A percentile compares a stretch with the other conserved stretches of the same genome.
Evolutionary conservation across 2,797 vertebrate species (phyloP).

Genomic region (Anguilla anguilla): DNA sequence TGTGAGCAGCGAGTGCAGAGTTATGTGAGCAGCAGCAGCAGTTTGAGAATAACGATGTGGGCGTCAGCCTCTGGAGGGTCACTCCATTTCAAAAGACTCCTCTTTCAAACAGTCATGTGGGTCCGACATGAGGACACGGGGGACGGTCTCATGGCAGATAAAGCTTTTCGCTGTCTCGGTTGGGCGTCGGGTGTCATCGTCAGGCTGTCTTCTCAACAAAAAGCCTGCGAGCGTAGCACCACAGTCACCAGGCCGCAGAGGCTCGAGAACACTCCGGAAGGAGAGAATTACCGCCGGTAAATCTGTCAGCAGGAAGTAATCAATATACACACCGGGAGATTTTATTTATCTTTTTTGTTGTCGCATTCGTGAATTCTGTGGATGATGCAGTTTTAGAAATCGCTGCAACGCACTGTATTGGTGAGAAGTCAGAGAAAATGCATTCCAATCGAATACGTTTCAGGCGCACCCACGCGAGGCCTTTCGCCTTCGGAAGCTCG

Average conservation of each 20-base stretch:
- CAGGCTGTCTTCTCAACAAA: not conserved
- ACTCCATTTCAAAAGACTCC: too few species aligned
- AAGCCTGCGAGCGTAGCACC: not conserved
- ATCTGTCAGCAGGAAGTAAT: not conserved
- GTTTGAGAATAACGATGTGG: too few species aligned
- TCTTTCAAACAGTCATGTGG: not conserved
- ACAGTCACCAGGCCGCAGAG: too few species aligned
- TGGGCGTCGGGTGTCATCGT: too few species aligned
- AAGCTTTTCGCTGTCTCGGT: not conserved
- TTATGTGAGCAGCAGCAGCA: too few species aligned
- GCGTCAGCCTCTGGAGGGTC: too few species aligned
- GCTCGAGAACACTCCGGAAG: not conserved
- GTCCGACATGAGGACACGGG: not conserved
- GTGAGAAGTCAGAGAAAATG: not conserved
- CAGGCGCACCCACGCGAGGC: too few species aligned
- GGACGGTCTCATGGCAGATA: too few species aligned
- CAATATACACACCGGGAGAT: not conserved
- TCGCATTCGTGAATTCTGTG: not conserved
- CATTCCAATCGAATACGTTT: not conserved
- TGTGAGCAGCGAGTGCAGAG: too few species aligned
- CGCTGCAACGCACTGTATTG: not conserved
- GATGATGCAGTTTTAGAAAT: not conserved
- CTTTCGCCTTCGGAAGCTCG: too few species aligned
- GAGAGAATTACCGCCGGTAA: not conserved
- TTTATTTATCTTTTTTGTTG: not conserved